These are phyloP conservation scores for Marronus borbonicus DNA, from an alignment of 2,888 invertebrate species.

Conservation along the genomic window DNA sequence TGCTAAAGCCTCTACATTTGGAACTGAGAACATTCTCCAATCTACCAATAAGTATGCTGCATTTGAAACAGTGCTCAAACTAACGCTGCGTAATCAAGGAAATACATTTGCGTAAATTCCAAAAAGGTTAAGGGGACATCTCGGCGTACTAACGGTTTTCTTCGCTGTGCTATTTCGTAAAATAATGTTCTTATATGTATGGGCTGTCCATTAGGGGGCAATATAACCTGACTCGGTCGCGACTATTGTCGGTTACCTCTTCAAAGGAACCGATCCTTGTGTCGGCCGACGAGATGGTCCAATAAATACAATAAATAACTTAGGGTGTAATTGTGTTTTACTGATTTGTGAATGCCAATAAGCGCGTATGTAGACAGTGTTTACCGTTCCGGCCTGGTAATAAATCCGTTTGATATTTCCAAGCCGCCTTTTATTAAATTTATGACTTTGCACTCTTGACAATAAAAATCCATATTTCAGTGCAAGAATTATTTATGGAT, in stretches of 20 bases:
- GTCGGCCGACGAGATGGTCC: slow-evolving; percentile 54
- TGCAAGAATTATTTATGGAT: slow-evolving; percentile 62
- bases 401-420: slow-evolving; percentile 63
- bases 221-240: slow-evolving; percentile 56
- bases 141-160: not conserved
- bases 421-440: slow-evolving; percentile 64
- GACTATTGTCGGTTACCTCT: slow-evolving; percentile 62
- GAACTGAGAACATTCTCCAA: no score
- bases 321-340: slow-evolving; percentile 65
- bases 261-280: slow-evolving; percentile 61
- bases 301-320: slow-evolving; percentile 63
- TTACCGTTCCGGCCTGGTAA: slow-evolving; percentile 48
- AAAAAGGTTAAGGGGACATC: slow-evolving; percentile 3
- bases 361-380: slow-evolving; percentile 54
- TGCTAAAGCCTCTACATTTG: no score
- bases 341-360: slow-evolving; percentile 65
- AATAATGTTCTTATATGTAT: slow-evolving; percentile 7
- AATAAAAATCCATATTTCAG: slow-evolving; percentile 66
- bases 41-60: not conserved
- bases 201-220: slow-evolving; percentile 46
- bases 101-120: not conserved
- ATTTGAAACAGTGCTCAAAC: not conserved
- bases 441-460: slow-evolving; percentile 64
- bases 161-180: not conserved
- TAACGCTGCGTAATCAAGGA: not conserved